A percentile compares a stretch with the other conserved stretches of the same genome.
Conservation (phyloP, 2,113 vertebrate genomes). For the Papio anubis region DNA sequence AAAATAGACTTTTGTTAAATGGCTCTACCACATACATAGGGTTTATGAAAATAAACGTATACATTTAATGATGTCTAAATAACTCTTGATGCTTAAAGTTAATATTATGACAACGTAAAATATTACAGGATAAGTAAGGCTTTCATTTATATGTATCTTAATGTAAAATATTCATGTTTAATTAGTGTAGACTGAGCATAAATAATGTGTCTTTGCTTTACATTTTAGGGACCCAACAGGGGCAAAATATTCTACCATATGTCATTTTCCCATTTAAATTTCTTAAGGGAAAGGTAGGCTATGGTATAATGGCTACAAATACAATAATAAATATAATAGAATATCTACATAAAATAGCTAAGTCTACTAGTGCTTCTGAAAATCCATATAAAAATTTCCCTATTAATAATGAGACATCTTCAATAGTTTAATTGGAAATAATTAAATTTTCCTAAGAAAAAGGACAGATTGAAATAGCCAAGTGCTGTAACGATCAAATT, state of each 20-base stretch:
- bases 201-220: not conserved
- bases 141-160: not conserved
- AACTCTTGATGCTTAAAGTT: not conserved
- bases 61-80: not conserved
- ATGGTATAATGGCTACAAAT: not conserved
- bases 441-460: slow-evolving; percentile 9
- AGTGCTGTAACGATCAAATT: not conserved
- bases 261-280: not conserved
- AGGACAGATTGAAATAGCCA: not conserved
- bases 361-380: not conserved
- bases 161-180: not conserved
- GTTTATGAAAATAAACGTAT: not conserved
- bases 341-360: not conserved
- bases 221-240: not conserved
- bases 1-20: not conserved
- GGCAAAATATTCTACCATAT: not conserved
- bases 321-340: not conserved
- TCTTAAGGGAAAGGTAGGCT: not conserved
- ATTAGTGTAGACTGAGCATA: not conserved
- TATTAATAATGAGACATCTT: slow-evolving; percentile 4
- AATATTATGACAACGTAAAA: not conserved
- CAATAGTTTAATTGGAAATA: not conserved
- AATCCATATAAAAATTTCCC: not conserved
- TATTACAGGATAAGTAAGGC: not conserved
- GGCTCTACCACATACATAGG: not conserved